Evolutionary conservation across 2,113 vertebrate genomes (phyloP), one percentile per base, ranked within the genome.

Genomic region (Puffinus mauretanicus): DNA sequence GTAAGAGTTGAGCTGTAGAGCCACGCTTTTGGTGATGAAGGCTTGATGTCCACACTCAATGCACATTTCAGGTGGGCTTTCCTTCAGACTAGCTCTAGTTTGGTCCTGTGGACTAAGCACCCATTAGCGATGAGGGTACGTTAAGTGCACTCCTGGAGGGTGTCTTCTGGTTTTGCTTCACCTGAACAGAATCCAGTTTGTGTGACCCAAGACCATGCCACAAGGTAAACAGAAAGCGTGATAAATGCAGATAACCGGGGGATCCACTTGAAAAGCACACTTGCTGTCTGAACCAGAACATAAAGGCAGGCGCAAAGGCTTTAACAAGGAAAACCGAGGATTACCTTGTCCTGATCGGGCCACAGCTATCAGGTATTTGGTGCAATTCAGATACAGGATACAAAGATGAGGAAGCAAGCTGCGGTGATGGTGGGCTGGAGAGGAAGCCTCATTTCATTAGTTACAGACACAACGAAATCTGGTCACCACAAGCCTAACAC

Each of bases 1-100:
- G 58, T 0, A 1, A 0, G 13, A 70, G 19, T 3, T 36, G 29
- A 80, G 58, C 76, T 61, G 29, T 2, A 58, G 8, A 82, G 21
- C 5, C 46, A 54, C 0, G 0, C 11, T 75, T 77, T 18, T 13
- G 38, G 29, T 55, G 27, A 40, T 44, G 57, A 54, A 66, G 83
- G 47, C n/a, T 49, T 49, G 6, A 67, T 30, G 18, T 26, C 44
- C 42, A 46, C 13, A 16, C 16, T 26, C 61, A 16, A 13, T 11
- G 24, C 73, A 51, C 13, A 11, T 22, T 75, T 81, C n/a, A 71
- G 29, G 15, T 11, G 30, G 51, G 18, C 57, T 91, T 66, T 55
- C 46, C 61, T 64, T 66, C 34, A 86, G 38, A 40, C 15, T 36
- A 54, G 26, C 34, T 73, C 25, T 44, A 38, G 26, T 22, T 62